Evolutionary conservation across 2,113 vertebrate genomes (phyloP).

Genomic region (Anoplopoma fimbria): DNA sequence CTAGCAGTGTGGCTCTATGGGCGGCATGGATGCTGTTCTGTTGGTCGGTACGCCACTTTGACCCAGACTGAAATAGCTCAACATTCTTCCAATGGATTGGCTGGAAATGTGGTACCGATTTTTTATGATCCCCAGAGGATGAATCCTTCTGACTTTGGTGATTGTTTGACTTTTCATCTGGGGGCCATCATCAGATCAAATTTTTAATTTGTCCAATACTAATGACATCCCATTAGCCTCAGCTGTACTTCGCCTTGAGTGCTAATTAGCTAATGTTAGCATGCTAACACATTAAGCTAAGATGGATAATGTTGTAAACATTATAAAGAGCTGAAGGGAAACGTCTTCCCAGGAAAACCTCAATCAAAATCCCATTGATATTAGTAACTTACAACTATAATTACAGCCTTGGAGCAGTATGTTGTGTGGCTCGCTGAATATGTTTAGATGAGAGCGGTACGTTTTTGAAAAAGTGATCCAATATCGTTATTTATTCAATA

Average conservation of each 20-base stretch:
- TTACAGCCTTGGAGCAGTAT: too few relatives aligned
- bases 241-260: not conserved
- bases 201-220: not conserved
- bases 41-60: not conserved
- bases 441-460: too few relatives aligned
- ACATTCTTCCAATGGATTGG: not conserved
- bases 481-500: too few relatives aligned
- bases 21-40: not conserved
- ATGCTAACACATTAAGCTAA: not conserved
- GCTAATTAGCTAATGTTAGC: not conserved
- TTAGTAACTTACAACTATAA: not conserved
- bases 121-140: not conserved
- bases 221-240: not conserved
- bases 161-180: not conserved
- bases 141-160: not conserved
- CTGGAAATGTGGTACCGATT: not conserved
- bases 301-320: not conserved
- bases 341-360: not conserved
- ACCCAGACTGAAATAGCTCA: not conserved
- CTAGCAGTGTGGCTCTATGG: not conserved
- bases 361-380: not conserved
- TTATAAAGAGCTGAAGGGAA: not conserved
- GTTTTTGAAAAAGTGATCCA: too few relatives aligned
- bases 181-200: not conserved
- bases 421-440: too few relatives aligned